Evolutionary conservation across 2,797 vertebrate species (phyloP).

Genomic region (Borostomias antarcticus): DNA sequence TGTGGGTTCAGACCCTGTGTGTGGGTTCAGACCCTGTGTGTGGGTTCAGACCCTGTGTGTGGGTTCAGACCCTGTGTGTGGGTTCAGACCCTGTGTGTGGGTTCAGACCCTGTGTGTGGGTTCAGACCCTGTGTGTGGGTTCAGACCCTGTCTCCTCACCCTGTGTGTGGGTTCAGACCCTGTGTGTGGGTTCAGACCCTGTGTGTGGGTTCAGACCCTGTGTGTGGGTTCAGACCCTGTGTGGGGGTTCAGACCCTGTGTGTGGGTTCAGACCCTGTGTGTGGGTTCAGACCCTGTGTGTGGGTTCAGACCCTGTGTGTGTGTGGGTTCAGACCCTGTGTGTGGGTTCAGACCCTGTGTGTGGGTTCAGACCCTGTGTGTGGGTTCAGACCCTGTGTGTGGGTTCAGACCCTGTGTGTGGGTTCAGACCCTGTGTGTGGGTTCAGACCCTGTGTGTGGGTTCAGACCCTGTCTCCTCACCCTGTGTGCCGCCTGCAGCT

Average conservation of each 20-base stretch:
- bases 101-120: conserved; percentile 64
- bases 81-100: neutral
- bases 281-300: conserved; percentile 14
- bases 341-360: conserved; percentile 62
- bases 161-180: conserved; percentile 48
- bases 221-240: conserved; percentile 59
- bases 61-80: conserved; percentile 61
- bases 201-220: conserved; percentile 38
- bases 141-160: conserved; percentile 31
- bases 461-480: conserved; percentile 28
- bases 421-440: conserved; percentile 60
- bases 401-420: neutral
- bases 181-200: conserved; percentile 52
- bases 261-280: conserved; percentile 62
- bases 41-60: neutral
- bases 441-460: neutral
- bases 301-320: conserved; percentile 64
- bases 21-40: conserved; percentile 64
- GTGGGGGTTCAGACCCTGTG: conserved; percentile 27
- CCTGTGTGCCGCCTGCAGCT: conserved; percentile 69
- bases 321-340: neutral
- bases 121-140: no score
- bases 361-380: conserved; percentile 14
- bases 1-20: conserved; percentile 15
- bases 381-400: conserved; percentile 62